Percentiles rank a stretch among this genome's conserved stretches.
These are phyloP conservation scores for Brachionus sp. DNA, from an alignment of 1,140 invertebrate genomes.

Conservation along the genomic window DNA sequence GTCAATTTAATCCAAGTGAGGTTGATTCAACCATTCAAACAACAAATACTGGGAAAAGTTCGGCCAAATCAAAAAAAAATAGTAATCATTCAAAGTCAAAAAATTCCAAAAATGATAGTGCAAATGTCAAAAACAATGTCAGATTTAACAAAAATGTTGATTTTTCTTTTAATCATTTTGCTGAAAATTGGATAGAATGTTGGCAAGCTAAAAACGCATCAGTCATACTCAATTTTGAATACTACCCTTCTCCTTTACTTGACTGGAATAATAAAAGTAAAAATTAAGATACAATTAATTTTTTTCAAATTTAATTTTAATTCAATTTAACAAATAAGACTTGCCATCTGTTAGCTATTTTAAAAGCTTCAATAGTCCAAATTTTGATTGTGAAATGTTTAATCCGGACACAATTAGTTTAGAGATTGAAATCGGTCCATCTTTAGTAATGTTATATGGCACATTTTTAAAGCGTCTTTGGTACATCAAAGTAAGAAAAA, in stretches of 20 bases:
- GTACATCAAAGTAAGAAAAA: constrained; percentile 36
- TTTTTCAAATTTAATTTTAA: background rate
- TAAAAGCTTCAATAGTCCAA: constrained; percentile 24
- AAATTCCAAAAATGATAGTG: background rate
- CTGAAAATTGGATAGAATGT: constrained; percentile 43
- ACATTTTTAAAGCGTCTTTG: constrained; percentile 40
- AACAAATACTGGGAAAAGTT: background rate
- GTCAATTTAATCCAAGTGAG: background rate
- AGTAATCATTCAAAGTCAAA: background rate
- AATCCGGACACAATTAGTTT: constrained; percentile 37
- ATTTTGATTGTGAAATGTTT: constrained; percentile 43
- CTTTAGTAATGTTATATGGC: constrained; percentile 16
- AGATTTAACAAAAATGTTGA: constrained; percentile 12
- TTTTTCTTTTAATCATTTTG: background rate
- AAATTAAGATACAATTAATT: background rate
- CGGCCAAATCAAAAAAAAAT: background rate
- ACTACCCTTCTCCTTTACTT: constrained; percentile 29
- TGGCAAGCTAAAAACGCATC: constrained; percentile 42
- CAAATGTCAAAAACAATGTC: background rate
- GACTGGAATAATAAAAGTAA: constrained; percentile 45
- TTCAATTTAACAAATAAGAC: background rate
- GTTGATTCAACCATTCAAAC: background rate
- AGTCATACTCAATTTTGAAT: constrained; percentile 42
- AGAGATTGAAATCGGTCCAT: constrained; percentile 40
- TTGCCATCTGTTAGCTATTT: background rate